Evolutionary conservation across 2,888 invertebrate species (phyloP), one percentile per base, ranked within the genome.

Genomic region (Thera britannica): DNA sequence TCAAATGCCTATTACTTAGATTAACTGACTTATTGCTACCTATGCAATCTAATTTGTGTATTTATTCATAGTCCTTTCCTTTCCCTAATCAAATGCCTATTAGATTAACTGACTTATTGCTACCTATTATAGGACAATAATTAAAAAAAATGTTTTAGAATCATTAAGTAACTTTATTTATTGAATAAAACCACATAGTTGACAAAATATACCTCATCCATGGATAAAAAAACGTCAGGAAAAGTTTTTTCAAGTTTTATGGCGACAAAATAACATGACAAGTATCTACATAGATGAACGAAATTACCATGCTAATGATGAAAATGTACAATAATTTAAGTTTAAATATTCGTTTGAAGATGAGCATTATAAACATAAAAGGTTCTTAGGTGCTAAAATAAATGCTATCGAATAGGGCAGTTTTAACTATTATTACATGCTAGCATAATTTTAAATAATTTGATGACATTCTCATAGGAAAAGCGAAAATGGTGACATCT

Each of bases 41-140:
- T 56, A 49, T 35, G 96, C 96, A 96, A 96, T 96, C 95, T 93
- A 92, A 77, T 90, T 83, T 82, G 74, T 81, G 81, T 84, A 75
- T 88, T 82, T 76, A 77, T 82, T 84, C 74, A 68, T 60, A 58
- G 67, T 9, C 62, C 68, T 55, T 11, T 9, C 34, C 66, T 62
- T 62, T 67, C 44, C 4, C 12, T 41, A 54, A 49, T 34, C 36
- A 62, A 34, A 38, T 38, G 3, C 38, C 38, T 38, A 38, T 38
- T 3, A 38, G 3, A 5, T 38, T 38, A 38, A 38, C 38, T 38
- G 6, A 3, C 38, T 44, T 7, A 44, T 44, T 6, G 44, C 8
- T 44, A 44, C 44, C 5, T 6, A 44, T 2, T 8, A 54, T 4
- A 54, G 12, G 51, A 41, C 11, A 54, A 4, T 7, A 36, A 6